A percentile compares a stretch with the other conserved stretches of the same genome.
These are phyloP conservation scores for Nannoperca australis DNA, from an alignment of 2,797 vertebrate species.

Conservation along the genomic window DNA sequence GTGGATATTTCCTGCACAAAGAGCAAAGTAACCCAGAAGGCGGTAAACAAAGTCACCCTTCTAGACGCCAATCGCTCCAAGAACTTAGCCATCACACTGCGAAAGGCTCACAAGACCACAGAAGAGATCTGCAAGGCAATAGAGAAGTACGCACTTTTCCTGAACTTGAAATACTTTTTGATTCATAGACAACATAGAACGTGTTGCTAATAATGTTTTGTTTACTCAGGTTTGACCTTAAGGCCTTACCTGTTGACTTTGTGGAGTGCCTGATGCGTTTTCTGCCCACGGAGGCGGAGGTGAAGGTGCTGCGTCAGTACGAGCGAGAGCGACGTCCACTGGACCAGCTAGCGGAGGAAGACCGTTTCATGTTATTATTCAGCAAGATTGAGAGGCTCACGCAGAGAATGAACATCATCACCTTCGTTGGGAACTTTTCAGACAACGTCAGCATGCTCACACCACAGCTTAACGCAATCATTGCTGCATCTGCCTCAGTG, in stretches of 20 bases:
- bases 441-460: slow-evolving; percentile 95
- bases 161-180: background rate
- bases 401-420: slow-evolving; percentile 97
- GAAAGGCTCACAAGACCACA: slow-evolving; percentile 91
- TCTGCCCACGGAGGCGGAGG: slow-evolving; percentile 93
- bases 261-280: slow-evolving; percentile 95
- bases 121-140: slow-evolving; percentile 98
- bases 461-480: slow-evolving; percentile 95
- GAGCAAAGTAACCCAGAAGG: slow-evolving; percentile 91
- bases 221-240: slow-evolving; percentile 86
- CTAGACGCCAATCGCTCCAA: slow-evolving; percentile 97
- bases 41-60: slow-evolving; percentile 91
- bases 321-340: slow-evolving; percentile 93
- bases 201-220: background rate
- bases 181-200: background rate
- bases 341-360: slow-evolving; percentile 94
- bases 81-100: slow-evolving; percentile 96
- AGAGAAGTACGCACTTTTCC: slow-evolving; percentile 87
- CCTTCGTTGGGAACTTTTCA: slow-evolving; percentile 95
- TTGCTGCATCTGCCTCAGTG: slow-evolving; percentile 94
- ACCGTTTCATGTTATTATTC: slow-evolving; percentile 96
- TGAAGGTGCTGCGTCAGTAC: slow-evolving; percentile 93
- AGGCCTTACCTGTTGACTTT: slow-evolving; percentile 93
- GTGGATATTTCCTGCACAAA: slow-evolving; percentile 91
- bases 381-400: slow-evolving; percentile 97